Conservation (phyloP, 2,797 vertebrate genomes). For the Stomatorhinus walkeri region DNA sequence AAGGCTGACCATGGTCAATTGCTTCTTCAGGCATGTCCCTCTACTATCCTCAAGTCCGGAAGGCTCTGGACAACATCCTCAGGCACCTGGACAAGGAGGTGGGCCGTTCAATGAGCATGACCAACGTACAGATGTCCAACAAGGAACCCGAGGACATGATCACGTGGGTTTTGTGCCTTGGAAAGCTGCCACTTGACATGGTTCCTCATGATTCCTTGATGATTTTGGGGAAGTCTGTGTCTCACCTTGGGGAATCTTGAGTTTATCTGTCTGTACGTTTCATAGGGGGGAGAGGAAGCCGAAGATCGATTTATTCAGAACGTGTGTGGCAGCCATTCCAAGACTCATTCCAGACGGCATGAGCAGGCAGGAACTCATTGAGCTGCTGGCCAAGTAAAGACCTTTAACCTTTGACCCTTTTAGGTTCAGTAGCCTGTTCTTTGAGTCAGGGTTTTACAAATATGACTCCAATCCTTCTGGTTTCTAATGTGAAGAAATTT, state of each 20-base stretch:
- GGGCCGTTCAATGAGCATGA: slow-evolving; percentile 98
- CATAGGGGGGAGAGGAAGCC: slow-evolving; percentile 93
- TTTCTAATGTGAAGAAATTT: background rate
- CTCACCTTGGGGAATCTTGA: background rate
- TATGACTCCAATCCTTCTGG: background rate
- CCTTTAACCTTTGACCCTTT: background rate
- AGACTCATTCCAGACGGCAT: slow-evolving; percentile 96
- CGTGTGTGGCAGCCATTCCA: slow-evolving; percentile 95
- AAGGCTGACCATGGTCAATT: background rate
- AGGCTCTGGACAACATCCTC: slow-evolving; percentile 92
- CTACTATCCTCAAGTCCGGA: slow-evolving; percentile 96
- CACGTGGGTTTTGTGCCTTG: slow-evolving; percentile 65
- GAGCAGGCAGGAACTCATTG: slow-evolving; percentile 96
- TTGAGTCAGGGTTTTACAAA: background rate
- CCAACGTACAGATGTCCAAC: slow-evolving; percentile 96
- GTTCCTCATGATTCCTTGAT: background rate
- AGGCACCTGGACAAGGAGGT: slow-evolving; percentile 97
- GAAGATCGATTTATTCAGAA: slow-evolving; percentile 97
- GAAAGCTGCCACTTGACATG: background rate
- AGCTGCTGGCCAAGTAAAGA: slow-evolving; percentile 87
- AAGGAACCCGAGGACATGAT: slow-evolving; percentile 99
- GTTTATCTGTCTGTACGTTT: background rate
- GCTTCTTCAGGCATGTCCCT: slow-evolving; percentile 83
- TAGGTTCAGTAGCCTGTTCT: background rate
- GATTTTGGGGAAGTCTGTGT: background rate